Percentiles rank a stretch among this genome's conserved stretches.
Conservation (phyloP, 2,113 vertebrate species). For the Dinomys branickii region DNA sequence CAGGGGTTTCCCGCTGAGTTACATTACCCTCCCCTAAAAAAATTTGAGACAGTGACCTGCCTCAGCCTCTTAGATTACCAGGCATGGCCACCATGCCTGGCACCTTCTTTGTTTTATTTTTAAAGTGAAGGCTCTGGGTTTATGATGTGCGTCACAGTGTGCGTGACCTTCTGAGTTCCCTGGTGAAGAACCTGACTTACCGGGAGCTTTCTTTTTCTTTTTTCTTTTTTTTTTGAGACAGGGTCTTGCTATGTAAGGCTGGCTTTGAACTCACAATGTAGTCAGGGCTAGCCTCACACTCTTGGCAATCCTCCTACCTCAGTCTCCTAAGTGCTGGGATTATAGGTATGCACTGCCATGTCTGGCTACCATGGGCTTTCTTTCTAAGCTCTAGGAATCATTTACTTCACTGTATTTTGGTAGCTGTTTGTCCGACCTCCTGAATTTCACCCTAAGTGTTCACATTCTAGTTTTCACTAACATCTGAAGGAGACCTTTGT, state of each 20-base stretch:
- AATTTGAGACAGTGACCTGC: not conserved
- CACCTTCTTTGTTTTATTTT: not conserved
- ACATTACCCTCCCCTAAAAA: no score
- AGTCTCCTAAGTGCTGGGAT: not conserved
- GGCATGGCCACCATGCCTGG: not conserved
- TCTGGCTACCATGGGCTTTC: not conserved
- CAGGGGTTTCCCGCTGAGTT: not conserved
- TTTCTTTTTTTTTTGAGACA: not conserved
- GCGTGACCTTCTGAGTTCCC: not conserved
- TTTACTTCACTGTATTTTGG: not conserved
- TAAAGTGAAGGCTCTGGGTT: not conserved
- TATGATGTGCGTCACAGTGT: not conserved
- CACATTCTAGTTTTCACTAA: not conserved
- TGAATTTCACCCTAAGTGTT: not conserved
- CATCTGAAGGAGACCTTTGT: not conserved
- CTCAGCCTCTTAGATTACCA: not conserved
- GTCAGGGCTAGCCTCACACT: not conserved
- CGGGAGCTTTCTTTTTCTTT: not conserved
- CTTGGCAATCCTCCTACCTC: not conserved
- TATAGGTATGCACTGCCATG: not conserved
- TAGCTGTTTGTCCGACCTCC: not conserved
- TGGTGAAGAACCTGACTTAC: not conserved
- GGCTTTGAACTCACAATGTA: not conserved
- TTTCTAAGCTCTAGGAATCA: not conserved
- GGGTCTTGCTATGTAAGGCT: not conserved